Evolutionary conservation across 2,797 vertebrate genomes (phyloP), one percentile per base, ranked within the genome.

Genomic region (Pangasius djambal): DNA sequence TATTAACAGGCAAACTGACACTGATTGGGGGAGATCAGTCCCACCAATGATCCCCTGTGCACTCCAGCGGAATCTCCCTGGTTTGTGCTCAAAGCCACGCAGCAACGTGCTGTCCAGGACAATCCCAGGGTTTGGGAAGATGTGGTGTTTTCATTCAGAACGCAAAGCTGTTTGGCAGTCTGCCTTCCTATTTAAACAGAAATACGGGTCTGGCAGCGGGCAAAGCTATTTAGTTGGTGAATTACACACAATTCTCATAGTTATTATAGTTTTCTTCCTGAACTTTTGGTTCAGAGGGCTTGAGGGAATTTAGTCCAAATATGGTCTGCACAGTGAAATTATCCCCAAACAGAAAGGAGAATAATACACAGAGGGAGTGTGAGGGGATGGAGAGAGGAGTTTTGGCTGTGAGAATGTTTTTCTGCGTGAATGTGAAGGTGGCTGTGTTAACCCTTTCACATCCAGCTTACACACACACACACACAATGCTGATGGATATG

Each of bases 231-330:
- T 89, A 90, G 89, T 86, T 90, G 85, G 69, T 86, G 70, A 86
- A 90, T 89, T 89, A 78, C 70, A 88, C 59, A 70, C n/a, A 87
- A 81, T 88, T 87, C 84, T 86, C 86, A 81, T 90, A 57, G 82
- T 91, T 83, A 83, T 92, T 90, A 88, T 88, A 91, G 61, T 69
- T 89, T 88, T 92, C 88, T 83, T 91, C 82, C 86, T 92, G 90
- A 92, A 91, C 89, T 89, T 83, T 87, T 77, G 72, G 55, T 88
- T 88, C 75, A 55, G 65, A 85, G 86, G 82, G 86, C 72, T 86
- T 87, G 57, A n/a, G 87, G 86, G 69, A 74, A 86, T 89, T 91
- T 79, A 69, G 89, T 74, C 52, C 87, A 87, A 89, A 90, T 91
- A 91, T 88, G 87, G 75, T 81, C 83, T 74, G 61, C 74, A 78